phyloP scores from a whole-genome alignment of 2,797 vertebrate species.

The Hirundo rustica region DNA sequence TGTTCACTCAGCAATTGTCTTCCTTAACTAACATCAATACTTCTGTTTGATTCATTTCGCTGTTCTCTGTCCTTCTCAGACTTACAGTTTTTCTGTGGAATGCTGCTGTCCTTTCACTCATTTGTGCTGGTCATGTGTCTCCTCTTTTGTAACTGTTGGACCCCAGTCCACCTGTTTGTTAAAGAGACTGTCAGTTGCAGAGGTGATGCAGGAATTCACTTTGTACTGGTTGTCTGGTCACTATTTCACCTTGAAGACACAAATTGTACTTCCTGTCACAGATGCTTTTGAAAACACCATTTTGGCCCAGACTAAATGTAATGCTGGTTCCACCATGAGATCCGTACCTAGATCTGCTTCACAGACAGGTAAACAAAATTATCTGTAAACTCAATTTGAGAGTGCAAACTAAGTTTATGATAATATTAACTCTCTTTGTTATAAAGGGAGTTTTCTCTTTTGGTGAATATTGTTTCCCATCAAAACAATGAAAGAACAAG shows the following conservation, averaged over 20 bases:
- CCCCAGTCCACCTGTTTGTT: neutral
- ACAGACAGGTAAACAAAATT: slow-evolving; percentile 71
- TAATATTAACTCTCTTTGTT: neutral
- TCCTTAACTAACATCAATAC: neutral
- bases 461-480: neutral
- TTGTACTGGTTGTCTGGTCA: neutral
- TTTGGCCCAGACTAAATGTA: slow-evolving; percentile 80
- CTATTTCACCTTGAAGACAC: slow-evolving; percentile 43
- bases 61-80: neutral
- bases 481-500: neutral
- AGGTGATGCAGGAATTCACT: neutral
- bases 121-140: neutral
- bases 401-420: neutral
- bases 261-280: slow-evolving; percentile 77
- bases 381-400: neutral
- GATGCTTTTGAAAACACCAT: slow-evolving; percentile 83
- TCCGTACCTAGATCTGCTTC: slow-evolving; percentile 83
- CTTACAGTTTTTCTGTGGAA: neutral
- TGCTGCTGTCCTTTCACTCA: neutral
- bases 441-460: neutral
- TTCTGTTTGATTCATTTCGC: neutral
- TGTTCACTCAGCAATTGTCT: neutral
- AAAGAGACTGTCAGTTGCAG: neutral
- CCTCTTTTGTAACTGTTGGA: neutral
- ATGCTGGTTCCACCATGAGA: slow-evolving; percentile 68